A percentile compares a stretch with the other conserved stretches of the same genome.
These are phyloP conservation scores for Polydrusus cervinus DNA, from an alignment of 2,888 invertebrate genomes.

Conservation along the genomic window DNA sequence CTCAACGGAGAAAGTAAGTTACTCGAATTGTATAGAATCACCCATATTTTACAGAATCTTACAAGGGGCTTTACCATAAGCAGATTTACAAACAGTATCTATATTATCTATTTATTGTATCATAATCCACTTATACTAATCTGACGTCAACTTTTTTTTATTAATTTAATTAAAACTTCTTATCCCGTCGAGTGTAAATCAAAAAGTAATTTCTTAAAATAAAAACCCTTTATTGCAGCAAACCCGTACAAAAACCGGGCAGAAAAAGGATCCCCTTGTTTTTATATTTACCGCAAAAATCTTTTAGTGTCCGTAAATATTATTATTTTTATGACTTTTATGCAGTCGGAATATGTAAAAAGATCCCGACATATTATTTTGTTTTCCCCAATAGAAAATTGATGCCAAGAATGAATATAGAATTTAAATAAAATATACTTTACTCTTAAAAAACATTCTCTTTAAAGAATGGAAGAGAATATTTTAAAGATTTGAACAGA, in stretches of 20 bases:
- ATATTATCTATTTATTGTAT: no score
- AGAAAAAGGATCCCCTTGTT: conserved; percentile 26
- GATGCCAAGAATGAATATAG: conserved; percentile 24
- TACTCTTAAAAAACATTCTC: neutral
- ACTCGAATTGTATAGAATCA: no score
- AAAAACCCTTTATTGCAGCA: conserved; percentile 24
- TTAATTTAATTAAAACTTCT: no score
- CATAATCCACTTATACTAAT: no score
- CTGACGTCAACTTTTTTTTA: no score
- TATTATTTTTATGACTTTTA: conserved; percentile 33
- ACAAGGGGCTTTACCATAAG: no score
- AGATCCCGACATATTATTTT: conserved; percentile 27
- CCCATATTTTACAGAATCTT: no score
- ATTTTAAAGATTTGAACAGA: neutral
- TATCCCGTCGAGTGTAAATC: conserved; percentile 21
- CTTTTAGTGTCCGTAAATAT: conserved; percentile 40
- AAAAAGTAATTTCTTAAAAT: conserved; percentile 34
- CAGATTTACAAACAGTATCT: no score
- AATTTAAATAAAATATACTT: conserved; percentile 16
- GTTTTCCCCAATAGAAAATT: conserved; percentile 14
- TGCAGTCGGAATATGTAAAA: conserved; percentile 31
- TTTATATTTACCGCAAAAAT: conserved; percentile 39
- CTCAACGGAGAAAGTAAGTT: no score
- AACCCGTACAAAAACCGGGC: neutral
- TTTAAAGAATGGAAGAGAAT: neutral